Conservation (phyloP, 2,888 invertebrate genomes). For the Colletes collaris region DNA sequence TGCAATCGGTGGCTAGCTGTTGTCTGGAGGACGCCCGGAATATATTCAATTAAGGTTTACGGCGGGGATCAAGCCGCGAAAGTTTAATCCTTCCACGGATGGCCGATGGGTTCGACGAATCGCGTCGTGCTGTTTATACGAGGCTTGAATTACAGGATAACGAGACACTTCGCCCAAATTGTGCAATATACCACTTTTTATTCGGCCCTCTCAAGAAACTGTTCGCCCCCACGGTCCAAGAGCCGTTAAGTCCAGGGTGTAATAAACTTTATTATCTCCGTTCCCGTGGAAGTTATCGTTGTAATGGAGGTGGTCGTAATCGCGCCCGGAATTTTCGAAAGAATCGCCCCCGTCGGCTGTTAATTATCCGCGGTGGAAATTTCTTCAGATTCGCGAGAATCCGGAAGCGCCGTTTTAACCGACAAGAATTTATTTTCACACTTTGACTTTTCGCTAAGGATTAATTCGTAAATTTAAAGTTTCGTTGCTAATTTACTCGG, state of each 20-base stretch:
- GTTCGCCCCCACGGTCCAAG: neutral
- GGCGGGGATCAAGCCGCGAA: conserved; percentile 54
- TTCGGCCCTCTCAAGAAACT: conserved; percentile 5
- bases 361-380: neutral
- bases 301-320: conserved; percentile 8
- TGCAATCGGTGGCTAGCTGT: conserved; percentile 30
- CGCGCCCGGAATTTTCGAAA: conserved; percentile 1
- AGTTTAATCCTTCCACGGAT: conserved; percentile 54
- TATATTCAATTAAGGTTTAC: conserved; percentile 64
- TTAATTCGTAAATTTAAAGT: too few relatives aligned
- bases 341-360: neutral
- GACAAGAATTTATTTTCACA: too few relatives aligned
- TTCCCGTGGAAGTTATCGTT: conserved; percentile 14
- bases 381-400: too few relatives aligned
- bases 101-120: conserved; percentile 34
- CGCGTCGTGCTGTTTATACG: conserved; percentile 26
- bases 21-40: neutral
- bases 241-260: conserved; percentile 19
- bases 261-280: conserved; percentile 47
- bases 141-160: conserved; percentile 33
- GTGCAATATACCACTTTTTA: conserved; percentile 35
- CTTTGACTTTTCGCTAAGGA: too few relatives aligned
- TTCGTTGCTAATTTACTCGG: too few relatives aligned
- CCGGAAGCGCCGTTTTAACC: too few relatives aligned
- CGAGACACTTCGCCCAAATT: conserved; percentile 30